These are phyloP conservation scores for Lagopus leucura DNA, from an alignment of 2,113 vertebrate species.

Conservation along the genomic window DNA sequence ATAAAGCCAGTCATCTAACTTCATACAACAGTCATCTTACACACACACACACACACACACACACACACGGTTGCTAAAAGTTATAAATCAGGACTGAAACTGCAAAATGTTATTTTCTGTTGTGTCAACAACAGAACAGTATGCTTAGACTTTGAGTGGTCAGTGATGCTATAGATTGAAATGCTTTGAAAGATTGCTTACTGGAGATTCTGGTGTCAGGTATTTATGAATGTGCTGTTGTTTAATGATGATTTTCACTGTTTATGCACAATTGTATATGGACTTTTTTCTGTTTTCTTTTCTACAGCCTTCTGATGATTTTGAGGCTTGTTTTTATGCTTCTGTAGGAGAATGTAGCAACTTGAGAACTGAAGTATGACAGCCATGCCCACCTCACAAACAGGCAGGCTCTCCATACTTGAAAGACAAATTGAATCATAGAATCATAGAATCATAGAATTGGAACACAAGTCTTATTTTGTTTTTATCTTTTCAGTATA, in stretches of 20 bases:
- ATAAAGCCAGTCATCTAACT: background rate
- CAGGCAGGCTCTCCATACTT: background rate
- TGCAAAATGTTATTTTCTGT: background rate
- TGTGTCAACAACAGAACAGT: background rate
- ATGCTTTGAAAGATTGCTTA: background rate
- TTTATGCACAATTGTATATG: background rate
- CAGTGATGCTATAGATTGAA: background rate
- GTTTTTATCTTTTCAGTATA: constrained; percentile 13
- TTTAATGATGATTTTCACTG: background rate
- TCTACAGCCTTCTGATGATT: constrained; percentile 90
- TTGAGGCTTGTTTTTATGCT: constrained; percentile 84
- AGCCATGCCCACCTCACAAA: background rate
- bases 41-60: too few species aligned
- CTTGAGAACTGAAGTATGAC: background rate
- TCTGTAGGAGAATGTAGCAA: constrained; percentile 55
- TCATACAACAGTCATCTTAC: background rate
- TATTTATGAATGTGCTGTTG: background rate
- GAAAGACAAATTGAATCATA: constrained; percentile 46
- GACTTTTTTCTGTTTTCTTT: background rate
- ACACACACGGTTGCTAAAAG: background rate
- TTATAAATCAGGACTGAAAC: background rate
- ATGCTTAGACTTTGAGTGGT: background rate
- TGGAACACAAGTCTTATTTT: background rate
- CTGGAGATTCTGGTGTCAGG: background rate
- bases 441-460: too few species aligned